Evolutionary conservation across 2,888 invertebrate species (phyloP).

Genomic region (Gymnosoma rotundatum): DNA sequence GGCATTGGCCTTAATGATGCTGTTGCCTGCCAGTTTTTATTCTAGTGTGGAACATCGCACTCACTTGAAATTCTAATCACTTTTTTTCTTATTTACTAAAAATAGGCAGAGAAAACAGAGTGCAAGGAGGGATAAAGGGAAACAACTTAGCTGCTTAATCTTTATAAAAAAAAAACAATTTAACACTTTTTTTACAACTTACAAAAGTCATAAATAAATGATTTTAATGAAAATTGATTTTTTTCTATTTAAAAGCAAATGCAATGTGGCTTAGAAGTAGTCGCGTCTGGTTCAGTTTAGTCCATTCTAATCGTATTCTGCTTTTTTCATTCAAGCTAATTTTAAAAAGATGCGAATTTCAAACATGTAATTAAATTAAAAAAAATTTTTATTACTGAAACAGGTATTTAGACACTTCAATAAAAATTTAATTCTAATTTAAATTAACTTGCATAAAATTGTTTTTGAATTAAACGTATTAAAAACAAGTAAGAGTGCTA

Average conservation of each 20-base stretch:
- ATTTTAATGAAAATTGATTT: conserved; percentile 64
- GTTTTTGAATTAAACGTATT: too few species aligned
- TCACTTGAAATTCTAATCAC: conserved; percentile 39
- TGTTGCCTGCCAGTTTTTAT: conserved; percentile 58
- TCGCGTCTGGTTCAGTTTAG: neutral
- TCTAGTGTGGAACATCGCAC: conserved; percentile 61
- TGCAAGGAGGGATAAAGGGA: neutral
- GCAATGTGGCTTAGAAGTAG: neutral
- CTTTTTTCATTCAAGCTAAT: neutral
- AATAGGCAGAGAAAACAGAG: neutral
- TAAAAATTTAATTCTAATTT: too few species aligned
- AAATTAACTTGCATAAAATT: too few species aligned
- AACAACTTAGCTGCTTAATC: conserved; percentile 13
- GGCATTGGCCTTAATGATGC: conserved; percentile 71
- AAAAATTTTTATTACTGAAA: neutral
- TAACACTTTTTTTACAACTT: conserved; percentile 46
- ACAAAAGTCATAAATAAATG: conserved; percentile 60
- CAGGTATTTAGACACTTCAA: too few species aligned
- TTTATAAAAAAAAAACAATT: neutral
- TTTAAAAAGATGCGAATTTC: neutral
- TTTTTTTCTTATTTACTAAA: conserved; percentile 12
- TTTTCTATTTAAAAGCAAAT: conserved; percentile 34
- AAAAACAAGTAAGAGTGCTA: too few species aligned
- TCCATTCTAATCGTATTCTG: neutral
- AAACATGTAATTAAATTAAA: neutral